phyloP scores from a whole-genome alignment of 2,113 vertebrate genomes.

The Argyrosomus japonicus region DNA sequence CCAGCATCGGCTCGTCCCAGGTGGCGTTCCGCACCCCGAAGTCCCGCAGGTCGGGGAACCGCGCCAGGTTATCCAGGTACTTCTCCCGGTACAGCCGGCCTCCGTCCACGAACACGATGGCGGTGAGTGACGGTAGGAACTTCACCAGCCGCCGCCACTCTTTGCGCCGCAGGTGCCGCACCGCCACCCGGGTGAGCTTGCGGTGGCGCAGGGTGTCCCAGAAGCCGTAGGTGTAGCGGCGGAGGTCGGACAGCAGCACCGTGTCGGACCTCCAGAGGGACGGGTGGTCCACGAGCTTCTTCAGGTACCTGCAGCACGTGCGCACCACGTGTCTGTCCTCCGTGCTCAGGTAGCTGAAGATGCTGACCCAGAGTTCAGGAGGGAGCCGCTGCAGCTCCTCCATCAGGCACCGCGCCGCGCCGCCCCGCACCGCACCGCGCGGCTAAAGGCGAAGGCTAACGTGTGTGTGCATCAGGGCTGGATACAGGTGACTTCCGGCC shows the following conservation, averaged over 20 bases:
- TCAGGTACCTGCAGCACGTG: conserved; percentile 51
- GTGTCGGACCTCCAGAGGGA: conserved; percentile 61
- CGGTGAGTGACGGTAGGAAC: conserved; percentile 68
- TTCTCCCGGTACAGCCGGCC: conserved; percentile 68
- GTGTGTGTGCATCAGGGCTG: no score
- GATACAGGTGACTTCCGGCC: no score
- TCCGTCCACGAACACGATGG: conserved; percentile 70
- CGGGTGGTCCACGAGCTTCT: conserved; percentile 65
- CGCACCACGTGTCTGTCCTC: conserved; percentile 68
- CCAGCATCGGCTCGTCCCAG: conserved; percentile 63
- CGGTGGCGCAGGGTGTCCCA: conserved; percentile 68
- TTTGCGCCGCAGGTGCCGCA: conserved; percentile 71
- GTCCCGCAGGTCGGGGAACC: conserved; percentile 50
- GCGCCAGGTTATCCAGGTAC: conserved; percentile 62
- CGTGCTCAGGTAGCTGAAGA: conserved; percentile 63
- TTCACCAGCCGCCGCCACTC: conserved; percentile 74
- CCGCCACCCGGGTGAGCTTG: conserved; percentile 63
- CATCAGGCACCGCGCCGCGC: background rate
- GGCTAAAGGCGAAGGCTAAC: background rate
- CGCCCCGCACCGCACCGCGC: no score
- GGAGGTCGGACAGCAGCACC: conserved; percentile 67
- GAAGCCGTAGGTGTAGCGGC: conserved; percentile 76
- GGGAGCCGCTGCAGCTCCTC: conserved; percentile 59
- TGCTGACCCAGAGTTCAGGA: conserved; percentile 67
- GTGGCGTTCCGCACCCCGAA: conserved; percentile 67